phyloP scores from a whole-genome alignment of 2,888 invertebrate genomes.

The Lapara coniferarum region DNA sequence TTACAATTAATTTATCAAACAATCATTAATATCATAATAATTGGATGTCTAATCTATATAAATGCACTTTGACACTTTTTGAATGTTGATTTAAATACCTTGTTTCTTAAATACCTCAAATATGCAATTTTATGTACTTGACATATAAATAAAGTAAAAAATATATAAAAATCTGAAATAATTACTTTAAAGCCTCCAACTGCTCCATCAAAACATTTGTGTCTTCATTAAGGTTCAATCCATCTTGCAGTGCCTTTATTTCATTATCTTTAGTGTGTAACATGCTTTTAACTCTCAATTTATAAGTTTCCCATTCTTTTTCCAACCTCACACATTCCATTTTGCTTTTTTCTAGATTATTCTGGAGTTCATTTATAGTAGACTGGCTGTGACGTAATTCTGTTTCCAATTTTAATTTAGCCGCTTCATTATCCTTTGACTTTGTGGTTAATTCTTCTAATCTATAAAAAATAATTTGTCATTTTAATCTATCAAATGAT shows the following conservation, averaged over 20 bases:
- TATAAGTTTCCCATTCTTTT: slow-evolving; percentile 75
- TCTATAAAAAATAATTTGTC: slow-evolving; percentile 44
- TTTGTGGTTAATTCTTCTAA: slow-evolving; percentile 51
- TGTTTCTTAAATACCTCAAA: too few species aligned
- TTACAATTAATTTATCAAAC: too few species aligned
- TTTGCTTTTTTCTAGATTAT: slow-evolving; percentile 57
- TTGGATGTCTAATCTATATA: too few species aligned
- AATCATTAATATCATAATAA: too few species aligned
- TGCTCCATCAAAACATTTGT: slow-evolving; percentile 65
- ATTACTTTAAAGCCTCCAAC: slow-evolving; percentile 67
- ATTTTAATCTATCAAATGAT: too few species aligned
- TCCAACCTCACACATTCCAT: slow-evolving; percentile 66
- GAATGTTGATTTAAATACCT: too few species aligned
- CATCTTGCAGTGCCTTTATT: slow-evolving; percentile 63
- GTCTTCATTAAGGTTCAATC: slow-evolving; percentile 59
- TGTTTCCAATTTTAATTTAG: slow-evolving; percentile 61
- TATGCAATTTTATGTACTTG: too few species aligned
- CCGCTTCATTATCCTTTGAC: slow-evolving; percentile 44
- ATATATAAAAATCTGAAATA: slow-evolving; percentile 28
- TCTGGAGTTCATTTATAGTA: slow-evolving; percentile 56
- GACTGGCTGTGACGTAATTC: slow-evolving; percentile 70
- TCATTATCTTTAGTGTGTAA: slow-evolving; percentile 67
- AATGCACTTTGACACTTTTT: too few species aligned
- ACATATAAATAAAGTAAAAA: background rate
- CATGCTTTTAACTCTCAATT: slow-evolving; percentile 74